Percentiles rank a stretch among this genome's conserved stretches.
Evolutionary conservation across 2,113 vertebrate genomes (phyloP).

Genomic region (Pelvicachromis taeniatus): DNA sequence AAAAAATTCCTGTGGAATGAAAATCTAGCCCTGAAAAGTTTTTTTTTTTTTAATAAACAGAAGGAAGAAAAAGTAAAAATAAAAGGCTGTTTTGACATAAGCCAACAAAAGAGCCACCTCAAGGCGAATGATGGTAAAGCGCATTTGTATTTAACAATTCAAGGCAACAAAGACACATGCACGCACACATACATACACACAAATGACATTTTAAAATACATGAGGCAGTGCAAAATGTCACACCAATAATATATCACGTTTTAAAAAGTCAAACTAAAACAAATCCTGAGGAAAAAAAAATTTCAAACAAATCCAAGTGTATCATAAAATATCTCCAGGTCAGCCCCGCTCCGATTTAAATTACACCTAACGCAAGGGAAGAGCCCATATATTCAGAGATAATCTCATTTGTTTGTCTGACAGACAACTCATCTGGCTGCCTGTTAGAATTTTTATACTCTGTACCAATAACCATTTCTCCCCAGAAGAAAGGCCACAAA

Average conservation of each 20-base stretch:
- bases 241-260: slow-evolving; percentile 68
- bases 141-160: slow-evolving; percentile 69
- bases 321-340: slow-evolving; percentile 55
- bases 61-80: background rate
- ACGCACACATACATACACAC: slow-evolving; percentile 16
- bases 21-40: slow-evolving; percentile 10
- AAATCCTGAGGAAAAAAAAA: slow-evolving; percentile 74
- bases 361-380: slow-evolving; percentile 62
- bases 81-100: slow-evolving; percentile 2
- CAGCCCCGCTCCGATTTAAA: slow-evolving; percentile 62
- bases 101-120: slow-evolving; percentile 33
- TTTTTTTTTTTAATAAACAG: background rate
- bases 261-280: slow-evolving; percentile 55
- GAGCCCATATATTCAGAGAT: slow-evolving; percentile 36
- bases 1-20: slow-evolving; percentile 35
- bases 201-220: slow-evolving; percentile 51
- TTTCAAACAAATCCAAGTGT: slow-evolving; percentile 47
- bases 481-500: slow-evolving; percentile 61
- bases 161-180: slow-evolving; percentile 64
- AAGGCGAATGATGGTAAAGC: slow-evolving; percentile 65
- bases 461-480: slow-evolving; percentile 36
- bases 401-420: slow-evolving; percentile 44
- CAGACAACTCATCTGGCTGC: slow-evolving; percentile 36
- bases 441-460: background rate
- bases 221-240: slow-evolving; percentile 74